phyloP scores from a whole-genome alignment of 1,140 invertebrate species.

The Marisa cornuarietis region DNA sequence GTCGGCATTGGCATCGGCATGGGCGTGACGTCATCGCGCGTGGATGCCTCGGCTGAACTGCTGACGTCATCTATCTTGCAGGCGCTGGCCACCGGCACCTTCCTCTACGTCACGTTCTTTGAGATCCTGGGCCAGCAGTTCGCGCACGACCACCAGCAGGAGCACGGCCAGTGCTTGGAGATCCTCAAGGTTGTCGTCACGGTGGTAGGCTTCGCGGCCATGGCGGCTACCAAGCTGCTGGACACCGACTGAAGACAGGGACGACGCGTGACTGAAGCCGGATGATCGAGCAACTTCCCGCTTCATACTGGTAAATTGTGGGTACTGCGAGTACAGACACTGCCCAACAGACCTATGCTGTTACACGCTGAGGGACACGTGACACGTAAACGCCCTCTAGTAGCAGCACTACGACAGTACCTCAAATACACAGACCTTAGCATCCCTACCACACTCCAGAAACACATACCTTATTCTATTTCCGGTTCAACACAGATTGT shows the following conservation, averaged over 20 bases:
- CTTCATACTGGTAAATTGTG: too few species aligned
- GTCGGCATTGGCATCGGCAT: conserved; percentile 71
- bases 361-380: too few species aligned
- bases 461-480: too few species aligned
- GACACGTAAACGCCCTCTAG: too few species aligned
- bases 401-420: too few species aligned
- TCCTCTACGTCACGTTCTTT: conserved; percentile 90
- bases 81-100: conserved; percentile 83
- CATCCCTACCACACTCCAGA: too few species aligned
- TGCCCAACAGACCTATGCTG: too few species aligned
- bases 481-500: too few species aligned
- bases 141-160: conserved; percentile 16
- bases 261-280: too few species aligned
- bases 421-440: too few species aligned
- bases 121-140: conserved; percentile 80
- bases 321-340: too few species aligned
- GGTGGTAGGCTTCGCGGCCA: conserved; percentile 34
- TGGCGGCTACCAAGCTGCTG: conserved; percentile 37
- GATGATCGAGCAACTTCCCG: too few species aligned
- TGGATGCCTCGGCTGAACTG: conserved; percentile 39
- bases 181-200: conserved; percentile 38
- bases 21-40: conserved; percentile 61
- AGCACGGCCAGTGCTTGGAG: conserved; percentile 2
- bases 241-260: conserved; percentile 10
- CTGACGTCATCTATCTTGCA: conserved; percentile 69